Percentiles rank a stretch among this genome's conserved stretches.
phyloP scores from a whole-genome alignment of 2,888 invertebrate genomes.

The Leucoma salicis region DNA sequence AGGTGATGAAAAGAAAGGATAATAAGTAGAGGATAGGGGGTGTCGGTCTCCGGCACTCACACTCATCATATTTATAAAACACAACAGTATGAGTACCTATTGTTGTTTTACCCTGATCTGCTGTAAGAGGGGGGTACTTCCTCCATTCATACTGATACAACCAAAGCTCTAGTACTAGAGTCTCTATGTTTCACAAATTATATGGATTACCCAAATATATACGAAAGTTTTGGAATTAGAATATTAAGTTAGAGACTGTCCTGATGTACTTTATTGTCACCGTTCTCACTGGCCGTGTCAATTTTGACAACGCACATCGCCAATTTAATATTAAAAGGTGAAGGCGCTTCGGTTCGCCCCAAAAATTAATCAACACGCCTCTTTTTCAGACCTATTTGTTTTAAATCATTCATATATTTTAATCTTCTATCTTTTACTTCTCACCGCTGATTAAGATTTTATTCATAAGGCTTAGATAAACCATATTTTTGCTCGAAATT shows the following conservation, averaged over 20 bases:
- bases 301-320: constrained; percentile 67
- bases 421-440: constrained; percentile 49
- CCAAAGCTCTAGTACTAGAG: too few relatives aligned
- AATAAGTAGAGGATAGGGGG: too few relatives aligned
- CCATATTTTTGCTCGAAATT: constrained; percentile 40
- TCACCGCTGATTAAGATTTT: constrained; percentile 78
- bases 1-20: too few relatives aligned
- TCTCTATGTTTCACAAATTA: too few relatives aligned
- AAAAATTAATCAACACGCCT: constrained; percentile 76
- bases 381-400: constrained; percentile 73
- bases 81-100: too few relatives aligned
- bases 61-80: too few relatives aligned
- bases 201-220: too few relatives aligned
- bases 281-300: constrained; percentile 54
- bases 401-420: constrained; percentile 66
- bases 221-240: too few relatives aligned
- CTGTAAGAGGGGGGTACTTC: too few relatives aligned
- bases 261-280: constrained; percentile 36
- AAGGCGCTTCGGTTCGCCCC: constrained; percentile 53
- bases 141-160: too few relatives aligned
- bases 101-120: too few relatives aligned
- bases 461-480: constrained; percentile 57
- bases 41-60: too few relatives aligned
- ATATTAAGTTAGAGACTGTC: not conserved
- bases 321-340: constrained; percentile 57